Evolutionary conservation across 2,888 invertebrate species (phyloP).

Genomic region (Bombylius major): DNA sequence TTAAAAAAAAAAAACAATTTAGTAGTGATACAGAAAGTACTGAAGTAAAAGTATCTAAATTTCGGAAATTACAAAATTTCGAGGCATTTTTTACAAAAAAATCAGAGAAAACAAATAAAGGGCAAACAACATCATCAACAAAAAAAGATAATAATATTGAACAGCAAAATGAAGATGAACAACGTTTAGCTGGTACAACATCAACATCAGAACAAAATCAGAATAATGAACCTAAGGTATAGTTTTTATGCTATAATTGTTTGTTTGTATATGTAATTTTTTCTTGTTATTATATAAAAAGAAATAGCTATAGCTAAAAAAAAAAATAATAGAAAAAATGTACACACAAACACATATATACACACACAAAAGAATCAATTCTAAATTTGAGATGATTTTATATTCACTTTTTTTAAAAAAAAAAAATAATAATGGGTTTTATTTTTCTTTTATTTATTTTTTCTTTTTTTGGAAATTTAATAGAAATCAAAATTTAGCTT

Average conservation of each 20-base stretch:
- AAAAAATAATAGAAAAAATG: no score
- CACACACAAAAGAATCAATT: no score
- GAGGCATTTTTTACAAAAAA: conserved; percentile 31
- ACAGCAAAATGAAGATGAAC: conserved; percentile 19
- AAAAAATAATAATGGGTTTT: no score
- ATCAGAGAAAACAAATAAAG: conserved; percentile 21
- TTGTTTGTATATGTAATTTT: background rate
- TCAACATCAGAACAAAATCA: conserved; percentile 19
- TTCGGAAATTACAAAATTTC: conserved; percentile 25
- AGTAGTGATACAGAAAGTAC: conserved; percentile 60
- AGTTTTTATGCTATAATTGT: background rate
- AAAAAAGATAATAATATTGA: conserved; percentile 11
- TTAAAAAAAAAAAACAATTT: conserved; percentile 19
- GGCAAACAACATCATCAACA: conserved; percentile 9
- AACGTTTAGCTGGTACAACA: conserved; percentile 13
- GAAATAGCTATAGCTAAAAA: no score
- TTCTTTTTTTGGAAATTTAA: no score
- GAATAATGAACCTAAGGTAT: conserved; percentile 33
- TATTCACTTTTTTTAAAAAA: no score
- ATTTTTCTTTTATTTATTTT: no score
- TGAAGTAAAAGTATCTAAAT: conserved; percentile 33
- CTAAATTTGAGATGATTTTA: no score
- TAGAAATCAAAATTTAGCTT: no score
- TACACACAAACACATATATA: no score
- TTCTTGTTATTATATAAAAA: background rate